A percentile compares a stretch with the other conserved stretches of the same genome.
These are phyloP conservation scores for Oikopleura vanhoeffeni DNA, from an alignment of 23 tunicate species.

Conservation along the genomic window DNA sequence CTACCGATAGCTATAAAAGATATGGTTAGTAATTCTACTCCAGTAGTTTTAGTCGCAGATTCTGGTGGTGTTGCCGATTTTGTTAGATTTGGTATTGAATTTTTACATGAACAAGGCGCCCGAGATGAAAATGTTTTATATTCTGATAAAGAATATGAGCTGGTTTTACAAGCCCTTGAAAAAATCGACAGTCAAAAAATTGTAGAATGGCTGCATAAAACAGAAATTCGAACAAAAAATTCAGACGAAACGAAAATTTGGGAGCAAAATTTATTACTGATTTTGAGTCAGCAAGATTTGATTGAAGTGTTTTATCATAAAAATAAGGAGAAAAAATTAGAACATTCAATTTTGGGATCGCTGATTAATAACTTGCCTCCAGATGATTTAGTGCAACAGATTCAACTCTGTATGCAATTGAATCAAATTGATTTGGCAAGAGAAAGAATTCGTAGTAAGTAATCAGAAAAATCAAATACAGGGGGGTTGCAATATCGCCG, in stretches of 20 bases:
- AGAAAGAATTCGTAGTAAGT: background rate
- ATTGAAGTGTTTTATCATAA: background rate
- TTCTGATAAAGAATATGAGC: background rate
- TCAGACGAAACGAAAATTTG: background rate
- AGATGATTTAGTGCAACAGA: background rate
- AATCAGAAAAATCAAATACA: no score
- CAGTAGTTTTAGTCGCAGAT: constrained; percentile 52
- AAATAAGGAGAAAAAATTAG: background rate
- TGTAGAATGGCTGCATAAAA: background rate
- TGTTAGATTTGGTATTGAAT: background rate
- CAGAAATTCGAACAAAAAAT: background rate
- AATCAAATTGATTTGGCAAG: background rate
- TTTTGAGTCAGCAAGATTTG: background rate
- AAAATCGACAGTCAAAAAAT: background rate
- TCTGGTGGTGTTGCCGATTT: constrained; percentile 45
- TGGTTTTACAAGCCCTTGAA: background rate
- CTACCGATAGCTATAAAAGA: background rate
- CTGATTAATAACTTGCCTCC: background rate
- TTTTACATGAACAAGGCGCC: background rate
- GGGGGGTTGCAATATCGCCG: no score
- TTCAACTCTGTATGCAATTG: background rate
- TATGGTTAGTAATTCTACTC: constrained; percentile 17
- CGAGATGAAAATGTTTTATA: background rate
- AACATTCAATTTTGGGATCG: background rate
- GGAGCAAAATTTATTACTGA: background rate